phyloP scores from a whole-genome alignment of 2,797 vertebrate species.

The Enteromius argenteus region DNA sequence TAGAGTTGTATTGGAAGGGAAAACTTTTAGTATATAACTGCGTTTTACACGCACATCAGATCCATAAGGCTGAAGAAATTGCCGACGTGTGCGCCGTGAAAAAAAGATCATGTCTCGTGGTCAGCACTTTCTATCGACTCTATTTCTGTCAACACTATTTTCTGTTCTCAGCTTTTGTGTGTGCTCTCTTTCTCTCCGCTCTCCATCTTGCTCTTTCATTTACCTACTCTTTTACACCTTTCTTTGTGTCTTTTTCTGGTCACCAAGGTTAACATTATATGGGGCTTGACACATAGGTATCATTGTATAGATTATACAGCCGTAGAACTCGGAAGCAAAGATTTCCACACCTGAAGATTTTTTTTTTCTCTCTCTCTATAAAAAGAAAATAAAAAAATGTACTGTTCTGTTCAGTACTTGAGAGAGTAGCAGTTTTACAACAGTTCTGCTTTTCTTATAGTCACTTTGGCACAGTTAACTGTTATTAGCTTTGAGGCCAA shows the following conservation, averaged over 20 bases:
- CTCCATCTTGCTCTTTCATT: constrained; percentile 58
- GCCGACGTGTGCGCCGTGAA: constrained; percentile 46
- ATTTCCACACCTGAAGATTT: background rate
- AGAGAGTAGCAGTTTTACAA: background rate
- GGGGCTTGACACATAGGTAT: background rate
- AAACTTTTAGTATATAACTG: constrained; percentile 49
- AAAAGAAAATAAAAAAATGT: background rate
- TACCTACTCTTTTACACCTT: constrained; percentile 62
- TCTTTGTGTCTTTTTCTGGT: constrained; percentile 60
- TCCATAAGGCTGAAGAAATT: constrained; percentile 52
- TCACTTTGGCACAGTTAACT: background rate
- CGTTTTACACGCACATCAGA: constrained; percentile 46
- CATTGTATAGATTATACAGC: constrained; percentile 9
- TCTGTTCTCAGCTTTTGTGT: constrained; percentile 68
- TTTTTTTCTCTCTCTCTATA: background rate
- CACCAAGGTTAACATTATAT: background rate
- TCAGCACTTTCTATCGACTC: constrained; percentile 76
- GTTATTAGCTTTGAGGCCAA: background rate
- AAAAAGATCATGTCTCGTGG: constrained; percentile 51
- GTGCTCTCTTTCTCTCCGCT: background rate
- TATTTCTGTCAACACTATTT: constrained; percentile 75
- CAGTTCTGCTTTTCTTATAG: background rate
- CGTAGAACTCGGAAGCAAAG: background rate
- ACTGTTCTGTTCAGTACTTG: background rate
- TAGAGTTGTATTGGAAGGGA: constrained; percentile 23